A percentile compares a stretch with the other conserved stretches of the same genome.
Conservation (phyloP, 2,888 invertebrate genomes). For the Protophormia terraenovae region DNA sequence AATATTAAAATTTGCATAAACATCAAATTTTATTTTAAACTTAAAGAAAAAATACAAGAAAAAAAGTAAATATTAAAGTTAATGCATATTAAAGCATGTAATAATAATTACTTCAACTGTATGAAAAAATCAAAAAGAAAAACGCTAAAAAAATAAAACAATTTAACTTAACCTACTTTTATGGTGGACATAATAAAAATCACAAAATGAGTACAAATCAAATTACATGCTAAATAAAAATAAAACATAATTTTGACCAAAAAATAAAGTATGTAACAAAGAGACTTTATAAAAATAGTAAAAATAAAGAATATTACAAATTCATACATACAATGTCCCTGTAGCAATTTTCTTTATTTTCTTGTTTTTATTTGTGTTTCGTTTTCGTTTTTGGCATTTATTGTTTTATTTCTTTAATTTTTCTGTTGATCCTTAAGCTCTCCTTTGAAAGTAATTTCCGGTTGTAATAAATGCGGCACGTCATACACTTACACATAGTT, state of each 20-base stretch:
- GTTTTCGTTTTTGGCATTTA: not conserved
- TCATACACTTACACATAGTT: conserved; percentile 8
- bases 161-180: conserved; percentile 57
- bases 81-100: conserved; percentile 38
- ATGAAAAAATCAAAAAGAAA: not conserved
- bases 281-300: not conserved
- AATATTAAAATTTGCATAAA: conserved; percentile 56
- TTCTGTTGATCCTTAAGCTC: conserved; percentile 26
- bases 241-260: conserved; percentile 50
- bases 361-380: too few species aligned
- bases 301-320: conserved; percentile 26
- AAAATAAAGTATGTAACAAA: not conserved
- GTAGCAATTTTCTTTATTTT: conserved; percentile 41
- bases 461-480: conserved; percentile 46
- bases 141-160: not conserved
- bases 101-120: conserved; percentile 24
- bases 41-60: not conserved
- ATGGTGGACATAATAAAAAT: conserved; percentile 54
- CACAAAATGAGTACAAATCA: conserved; percentile 14
- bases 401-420: not conserved
- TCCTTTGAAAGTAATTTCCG: conserved; percentile 61
- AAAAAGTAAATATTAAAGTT: not conserved
- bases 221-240: conserved; percentile 60
- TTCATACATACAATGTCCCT: conserved; percentile 46
- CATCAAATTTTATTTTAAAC: not conserved